Percentiles rank a stretch among this genome's conserved stretches.
These are phyloP conservation scores for Seira ritae DNA, from an alignment of 2,888 invertebrate species.

Conservation along the genomic window DNA sequence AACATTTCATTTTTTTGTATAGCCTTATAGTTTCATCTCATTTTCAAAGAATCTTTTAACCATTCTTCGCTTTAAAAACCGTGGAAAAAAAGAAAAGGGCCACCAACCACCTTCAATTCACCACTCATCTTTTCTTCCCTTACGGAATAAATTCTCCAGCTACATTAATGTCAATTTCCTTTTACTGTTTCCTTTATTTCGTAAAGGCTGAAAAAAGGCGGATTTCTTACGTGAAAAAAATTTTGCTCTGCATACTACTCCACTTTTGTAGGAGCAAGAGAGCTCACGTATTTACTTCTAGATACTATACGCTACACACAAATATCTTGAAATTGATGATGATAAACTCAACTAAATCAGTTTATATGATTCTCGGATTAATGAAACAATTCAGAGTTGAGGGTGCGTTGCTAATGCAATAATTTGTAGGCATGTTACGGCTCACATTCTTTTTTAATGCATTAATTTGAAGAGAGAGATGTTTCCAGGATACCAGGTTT, in stretches of 20 bases:
- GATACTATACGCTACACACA: no score
- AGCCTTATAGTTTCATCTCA: not conserved
- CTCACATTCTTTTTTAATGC: constrained; percentile 10
- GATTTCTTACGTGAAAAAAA: no score
- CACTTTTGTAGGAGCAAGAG: no score
- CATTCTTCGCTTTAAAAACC: not conserved
- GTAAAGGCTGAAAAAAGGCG: no score
- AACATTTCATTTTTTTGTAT: not conserved
- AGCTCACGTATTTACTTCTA: no score
- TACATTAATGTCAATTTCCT: no score
- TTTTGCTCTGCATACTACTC: no score
- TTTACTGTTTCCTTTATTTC: no score
- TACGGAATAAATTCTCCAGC: not conserved
- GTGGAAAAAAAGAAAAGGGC: not conserved
- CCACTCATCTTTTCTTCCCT: not conserved
- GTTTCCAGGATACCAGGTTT: not conserved
- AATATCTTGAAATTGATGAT: not conserved
- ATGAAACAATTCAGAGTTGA: no score
- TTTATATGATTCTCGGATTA: constrained; percentile 18
- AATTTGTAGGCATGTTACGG: constrained; percentile 62
- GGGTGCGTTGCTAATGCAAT: constrained; percentile 60
- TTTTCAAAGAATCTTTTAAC: not conserved
- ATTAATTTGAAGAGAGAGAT: not conserved
- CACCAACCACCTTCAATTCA: not conserved
- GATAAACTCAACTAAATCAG: constrained; percentile 6